Evolutionary conservation across 2,888 invertebrate genomes (phyloP).

Genomic region (Panzeria rudis): DNA sequence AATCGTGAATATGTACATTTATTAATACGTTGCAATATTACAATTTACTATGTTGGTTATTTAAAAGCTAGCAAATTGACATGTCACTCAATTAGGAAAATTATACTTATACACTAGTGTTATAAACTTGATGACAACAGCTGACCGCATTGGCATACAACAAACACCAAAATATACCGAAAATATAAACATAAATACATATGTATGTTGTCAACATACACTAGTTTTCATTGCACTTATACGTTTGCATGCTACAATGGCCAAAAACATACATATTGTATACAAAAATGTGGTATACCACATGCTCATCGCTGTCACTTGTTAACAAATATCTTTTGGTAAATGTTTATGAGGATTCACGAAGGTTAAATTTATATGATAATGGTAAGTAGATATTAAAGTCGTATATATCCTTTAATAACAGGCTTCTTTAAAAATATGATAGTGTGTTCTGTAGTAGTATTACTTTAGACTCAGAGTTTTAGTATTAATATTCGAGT

Average conservation of each 20-base stretch:
- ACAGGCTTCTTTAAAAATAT: not conserved
- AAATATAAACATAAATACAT: slow-evolving; percentile 37
- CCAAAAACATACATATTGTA: slow-evolving; percentile 61
- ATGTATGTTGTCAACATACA: not conserved
- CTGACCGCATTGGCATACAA: slow-evolving; percentile 69
- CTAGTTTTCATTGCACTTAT: slow-evolving; percentile 20
- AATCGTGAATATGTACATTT: slow-evolving; percentile 36
- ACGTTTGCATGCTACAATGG: slow-evolving; percentile 44
- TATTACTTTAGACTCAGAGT: not conserved
- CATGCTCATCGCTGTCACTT: slow-evolving; percentile 70
- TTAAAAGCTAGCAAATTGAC: slow-evolving; percentile 69
- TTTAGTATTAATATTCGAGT: too few relatives aligned
- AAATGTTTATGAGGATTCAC: slow-evolving; percentile 60
- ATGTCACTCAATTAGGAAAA: slow-evolving; percentile 71
- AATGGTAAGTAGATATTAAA: not conserved
- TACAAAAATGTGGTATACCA: slow-evolving; percentile 72
- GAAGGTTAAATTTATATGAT: slow-evolving; percentile 25
- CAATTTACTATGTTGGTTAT: slow-evolving; percentile 37
- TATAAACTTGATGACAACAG: slow-evolving; percentile 70
- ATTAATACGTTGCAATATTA: slow-evolving; percentile 51
- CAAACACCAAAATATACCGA: slow-evolving; percentile 60
- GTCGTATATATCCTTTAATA: slow-evolving; percentile 13
- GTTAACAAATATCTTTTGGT: slow-evolving; percentile 65
- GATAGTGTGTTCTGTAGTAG: not conserved
- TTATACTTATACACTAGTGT: slow-evolving; percentile 62